Evolutionary conservation across 2,888 invertebrate genomes (phyloP).

Genomic region (Crematogaster levior): DNA sequence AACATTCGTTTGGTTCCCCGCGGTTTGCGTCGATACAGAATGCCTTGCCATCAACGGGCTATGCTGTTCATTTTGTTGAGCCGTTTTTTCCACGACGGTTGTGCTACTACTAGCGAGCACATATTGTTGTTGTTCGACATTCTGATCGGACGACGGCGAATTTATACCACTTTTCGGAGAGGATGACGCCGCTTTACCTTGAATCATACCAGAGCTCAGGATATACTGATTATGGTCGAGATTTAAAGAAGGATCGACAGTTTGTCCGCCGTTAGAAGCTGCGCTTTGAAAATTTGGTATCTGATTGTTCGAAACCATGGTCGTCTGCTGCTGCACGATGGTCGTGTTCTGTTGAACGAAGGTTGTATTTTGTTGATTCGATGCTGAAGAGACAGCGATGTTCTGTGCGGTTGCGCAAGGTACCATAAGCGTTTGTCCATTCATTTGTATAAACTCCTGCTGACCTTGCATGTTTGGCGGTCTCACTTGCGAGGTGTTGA

Average conservation of each 20-base stretch:
- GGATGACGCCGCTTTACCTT: slow-evolving; percentile 77
- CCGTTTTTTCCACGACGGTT: slow-evolving; percentile 77
- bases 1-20: slow-evolving; percentile 83
- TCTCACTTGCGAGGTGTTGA: slow-evolving; percentile 87
- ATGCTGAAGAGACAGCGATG: slow-evolving; percentile 87
- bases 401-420: slow-evolving; percentile 88
- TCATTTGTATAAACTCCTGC: slow-evolving; percentile 91
- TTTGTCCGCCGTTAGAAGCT: slow-evolving; percentile 68
- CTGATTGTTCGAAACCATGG: slow-evolving; percentile 91
- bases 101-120: slow-evolving; percentile 77
- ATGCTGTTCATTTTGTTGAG: slow-evolving; percentile 79
- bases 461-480: slow-evolving; percentile 86
- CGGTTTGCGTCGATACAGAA: slow-evolving; percentile 92
- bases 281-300: slow-evolving; percentile 85
- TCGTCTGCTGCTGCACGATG: slow-evolving; percentile 93
- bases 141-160: slow-evolving; percentile 81
- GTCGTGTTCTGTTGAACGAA: slow-evolving; percentile 95
- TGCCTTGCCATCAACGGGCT: slow-evolving; percentile 86
- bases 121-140: slow-evolving; percentile 83
- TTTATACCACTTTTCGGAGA: slow-evolving; percentile 80
- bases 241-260: slow-evolving; percentile 86
- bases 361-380: slow-evolving; percentile 89
- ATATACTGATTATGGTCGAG: slow-evolving; percentile 88
- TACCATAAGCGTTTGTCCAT: slow-evolving; percentile 91
- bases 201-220: slow-evolving; percentile 81